These are phyloP conservation scores for Phengaris alcon DNA, from an alignment of 2,888 invertebrate species.

Conservation along the genomic window DNA sequence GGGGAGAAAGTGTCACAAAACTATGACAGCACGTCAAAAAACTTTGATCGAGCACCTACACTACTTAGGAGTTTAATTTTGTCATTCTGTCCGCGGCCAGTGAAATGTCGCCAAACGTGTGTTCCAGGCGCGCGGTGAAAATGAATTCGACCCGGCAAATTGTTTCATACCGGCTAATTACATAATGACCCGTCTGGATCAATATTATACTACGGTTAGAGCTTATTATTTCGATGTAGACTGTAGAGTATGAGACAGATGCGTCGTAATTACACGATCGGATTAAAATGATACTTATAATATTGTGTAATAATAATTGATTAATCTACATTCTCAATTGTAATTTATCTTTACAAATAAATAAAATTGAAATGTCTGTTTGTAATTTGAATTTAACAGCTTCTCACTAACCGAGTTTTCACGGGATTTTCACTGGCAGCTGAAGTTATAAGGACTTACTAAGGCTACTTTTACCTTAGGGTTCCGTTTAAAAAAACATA, in stretches of 20 bases:
- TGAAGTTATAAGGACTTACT: too few relatives aligned
- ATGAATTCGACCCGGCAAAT: not conserved
- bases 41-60: too few relatives aligned
- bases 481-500: too few relatives aligned
- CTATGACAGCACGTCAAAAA: too few relatives aligned
- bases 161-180: not conserved
- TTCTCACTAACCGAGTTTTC: too few relatives aligned
- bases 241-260: not conserved
- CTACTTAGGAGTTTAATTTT: too few relatives aligned
- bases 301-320: not conserved
- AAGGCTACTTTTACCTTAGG: too few relatives aligned
- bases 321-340: not conserved
- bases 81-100: not conserved
- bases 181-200: not conserved
- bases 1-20: too few relatives aligned
- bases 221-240: not conserved
- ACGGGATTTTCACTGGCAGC: too few relatives aligned
- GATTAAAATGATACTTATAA: not conserved
- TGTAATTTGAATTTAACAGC: too few relatives aligned
- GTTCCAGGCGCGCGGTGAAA: constrained; percentile 17
- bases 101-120: constrained; percentile 22
- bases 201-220: not conserved
- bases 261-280: not conserved
- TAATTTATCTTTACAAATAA: too few relatives aligned
- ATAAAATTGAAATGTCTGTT: too few relatives aligned